Conservation (phyloP, 2,113 vertebrate species). For the Aegypius monachus region DNA sequence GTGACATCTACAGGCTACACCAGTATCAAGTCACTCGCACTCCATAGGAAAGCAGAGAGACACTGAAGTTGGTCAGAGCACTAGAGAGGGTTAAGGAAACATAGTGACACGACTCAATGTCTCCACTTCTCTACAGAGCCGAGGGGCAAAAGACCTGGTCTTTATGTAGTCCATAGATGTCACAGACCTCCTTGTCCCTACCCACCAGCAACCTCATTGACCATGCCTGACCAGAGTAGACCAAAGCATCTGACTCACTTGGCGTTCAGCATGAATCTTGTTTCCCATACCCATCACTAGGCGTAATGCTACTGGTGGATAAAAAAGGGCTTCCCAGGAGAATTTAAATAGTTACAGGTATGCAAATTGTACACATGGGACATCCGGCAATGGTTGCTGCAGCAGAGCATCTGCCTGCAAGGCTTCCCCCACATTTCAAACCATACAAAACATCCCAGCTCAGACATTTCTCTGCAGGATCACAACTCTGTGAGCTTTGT, state of each 20-base stretch:
- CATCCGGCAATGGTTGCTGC: background rate
- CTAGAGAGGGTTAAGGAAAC: background rate
- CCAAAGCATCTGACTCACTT: background rate
- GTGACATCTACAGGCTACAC: background rate
- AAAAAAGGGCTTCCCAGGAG: background rate
- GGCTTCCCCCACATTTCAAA: background rate
- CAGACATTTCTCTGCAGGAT: background rate
- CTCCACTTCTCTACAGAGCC: background rate
- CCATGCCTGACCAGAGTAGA: background rate
- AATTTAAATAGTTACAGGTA: background rate
- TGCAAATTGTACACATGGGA: background rate
- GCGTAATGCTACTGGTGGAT: background rate
- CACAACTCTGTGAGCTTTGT: background rate
- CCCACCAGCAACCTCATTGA: background rate
- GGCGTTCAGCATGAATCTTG: background rate
- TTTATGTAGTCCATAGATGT: background rate
- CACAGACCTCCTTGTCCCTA: background rate
- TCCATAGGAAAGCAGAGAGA: background rate
- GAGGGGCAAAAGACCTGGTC: background rate
- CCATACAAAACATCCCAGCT: background rate
- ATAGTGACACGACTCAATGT: background rate
- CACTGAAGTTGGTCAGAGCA: background rate
- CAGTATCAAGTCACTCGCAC: background rate
- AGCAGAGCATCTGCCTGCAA: background rate
- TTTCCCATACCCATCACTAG: background rate